Base-by-base conservation (phyloP, 2,113 vertebrate species). In the Protobothrops mucrosquamatus region DNA sequence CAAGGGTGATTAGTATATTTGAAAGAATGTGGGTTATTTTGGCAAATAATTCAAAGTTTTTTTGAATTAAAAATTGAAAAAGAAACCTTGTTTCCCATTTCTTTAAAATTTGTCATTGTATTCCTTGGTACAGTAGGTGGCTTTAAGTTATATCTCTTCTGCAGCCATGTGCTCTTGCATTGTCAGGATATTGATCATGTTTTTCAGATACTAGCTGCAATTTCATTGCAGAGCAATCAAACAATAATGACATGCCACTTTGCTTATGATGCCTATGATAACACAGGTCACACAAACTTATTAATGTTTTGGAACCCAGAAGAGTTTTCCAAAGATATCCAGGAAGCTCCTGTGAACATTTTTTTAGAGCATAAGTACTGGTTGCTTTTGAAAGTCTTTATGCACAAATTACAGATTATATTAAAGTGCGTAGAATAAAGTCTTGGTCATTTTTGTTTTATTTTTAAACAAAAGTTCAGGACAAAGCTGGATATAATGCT, bases 201-300 rank as follows among this genome's bases (percentile, higher is more conserved):
- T 94, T 81, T 97, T 96, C 93, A 94, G 96, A 88, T 96, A 95
- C 96, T 95, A 93, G 81, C 11, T 0, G 15, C 92, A 93, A 93
- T 96, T 96, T 96, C 95, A 89, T 92, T 86, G 92, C 55, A 93
- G 95, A 95, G 93, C 95, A 95, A 92, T 96, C 94, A 96, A 94
- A 94, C 89, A 90, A 94, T 95, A 88, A 93, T 95, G 95, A 96
- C 93, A 94, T 92, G 92, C 95, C 92, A 92, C 92, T 93, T 9
- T 15, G 39, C 85, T n/a, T 29, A 26, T 81, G 87, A 57, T 14
- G 11, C 20, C 89, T 23, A 52, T 29, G 39, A 56, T 9, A 92
- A 39, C 23, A 29, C 15, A n/a, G 5, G 85, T 59, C 23, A 10
- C 48, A 54, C 22, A 57, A 85, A 59, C 54, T 29, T 56, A 57